These are phyloP conservation scores for Numenius arquata DNA, from an alignment of 2,113 vertebrate genomes.

Conservation along the genomic window DNA sequence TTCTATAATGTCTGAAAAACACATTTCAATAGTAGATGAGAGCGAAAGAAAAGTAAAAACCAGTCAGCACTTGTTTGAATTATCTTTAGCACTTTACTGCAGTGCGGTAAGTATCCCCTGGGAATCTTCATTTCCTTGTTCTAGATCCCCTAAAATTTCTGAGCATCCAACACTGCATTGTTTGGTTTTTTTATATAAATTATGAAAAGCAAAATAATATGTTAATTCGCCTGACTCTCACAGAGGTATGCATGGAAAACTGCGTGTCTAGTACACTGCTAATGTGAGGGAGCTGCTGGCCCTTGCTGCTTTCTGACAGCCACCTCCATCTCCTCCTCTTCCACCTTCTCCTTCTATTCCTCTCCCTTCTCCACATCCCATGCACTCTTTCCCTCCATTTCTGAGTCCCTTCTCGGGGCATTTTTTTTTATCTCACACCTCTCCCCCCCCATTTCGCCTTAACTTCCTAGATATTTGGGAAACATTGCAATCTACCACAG, in stretches of 20 bases:
- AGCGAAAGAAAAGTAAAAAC: not conserved
- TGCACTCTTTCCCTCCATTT: not conserved
- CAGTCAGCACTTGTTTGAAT: not conserved
- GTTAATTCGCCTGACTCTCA: not conserved
- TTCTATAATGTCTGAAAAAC: not conserved
- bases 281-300: not conserved
- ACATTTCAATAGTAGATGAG: not conserved
- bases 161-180: not conserved
- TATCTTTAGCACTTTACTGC: not conserved
- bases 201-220: not conserved
- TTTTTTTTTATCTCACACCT: not conserved
- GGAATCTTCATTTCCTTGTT: not conserved
- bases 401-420: not conserved
- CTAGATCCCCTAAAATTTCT: not conserved
- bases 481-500: not conserved
- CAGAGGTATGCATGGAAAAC: not conserved
- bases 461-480: not conserved
- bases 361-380: not conserved
- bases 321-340: not conserved
- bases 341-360: not conserved
- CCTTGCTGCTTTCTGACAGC: not conserved
- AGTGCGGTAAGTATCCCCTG: not conserved
- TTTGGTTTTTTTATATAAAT: not conserved
- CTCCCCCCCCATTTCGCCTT: not conserved
- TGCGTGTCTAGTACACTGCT: not conserved